Percentiles rank a stretch among this genome's conserved stretches.
Conservation (phyloP, 2,888 invertebrate species). For the Hipparchia semele region DNA sequence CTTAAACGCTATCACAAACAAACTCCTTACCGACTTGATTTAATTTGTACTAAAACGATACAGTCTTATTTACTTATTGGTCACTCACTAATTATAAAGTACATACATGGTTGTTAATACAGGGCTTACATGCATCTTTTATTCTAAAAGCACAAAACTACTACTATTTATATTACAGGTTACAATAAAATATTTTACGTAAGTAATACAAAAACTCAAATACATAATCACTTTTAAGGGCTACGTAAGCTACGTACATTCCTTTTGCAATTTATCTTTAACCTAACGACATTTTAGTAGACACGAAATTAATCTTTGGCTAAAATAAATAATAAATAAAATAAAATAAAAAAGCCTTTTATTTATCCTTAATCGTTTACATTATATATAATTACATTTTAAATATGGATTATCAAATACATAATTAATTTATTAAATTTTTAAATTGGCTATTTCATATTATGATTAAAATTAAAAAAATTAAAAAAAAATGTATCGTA, state of each 20-base stretch:
- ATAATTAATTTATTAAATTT: no score
- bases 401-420: no score
- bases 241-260: background rate
- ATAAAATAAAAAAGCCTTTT: no score
- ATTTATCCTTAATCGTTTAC: no score
- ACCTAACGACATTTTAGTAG: background rate
- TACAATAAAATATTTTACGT: constrained; percentile 1
- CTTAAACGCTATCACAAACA: constrained; percentile 19
- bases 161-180: constrained; percentile 5
- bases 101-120: constrained; percentile 20
- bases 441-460: no score
- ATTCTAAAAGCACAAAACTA: constrained; percentile 28
- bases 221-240: background rate
- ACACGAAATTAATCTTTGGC: constrained; percentile 35
- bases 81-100: constrained; percentile 50
- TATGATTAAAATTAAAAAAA: no score
- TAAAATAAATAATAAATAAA: no score
- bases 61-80: constrained; percentile 77
- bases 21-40: constrained; percentile 38
- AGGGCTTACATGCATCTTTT: constrained; percentile 15
- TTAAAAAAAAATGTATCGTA: no score
- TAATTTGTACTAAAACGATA: constrained; percentile 74
- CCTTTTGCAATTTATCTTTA: background rate
- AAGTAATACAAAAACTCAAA: background rate
- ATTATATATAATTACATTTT: no score